Base-by-base conservation (phyloP, 2,113 vertebrate species). In the Notothenia rossii region DNA sequence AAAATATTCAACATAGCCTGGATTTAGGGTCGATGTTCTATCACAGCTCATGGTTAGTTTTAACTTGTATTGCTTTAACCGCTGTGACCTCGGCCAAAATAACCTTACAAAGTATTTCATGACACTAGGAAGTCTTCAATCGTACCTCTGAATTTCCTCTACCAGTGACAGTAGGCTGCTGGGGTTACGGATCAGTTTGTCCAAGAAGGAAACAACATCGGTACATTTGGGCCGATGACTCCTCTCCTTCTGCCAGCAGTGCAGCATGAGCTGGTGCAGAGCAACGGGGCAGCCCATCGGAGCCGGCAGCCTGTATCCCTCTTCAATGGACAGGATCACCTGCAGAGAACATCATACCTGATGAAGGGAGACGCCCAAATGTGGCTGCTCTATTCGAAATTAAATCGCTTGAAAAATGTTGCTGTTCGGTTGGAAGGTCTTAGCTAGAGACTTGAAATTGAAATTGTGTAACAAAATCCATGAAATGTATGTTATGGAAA, bases 201-300 rank as follows among this genome's bases (percentile, higher is more conserved):
- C 98, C 88, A 99, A 94, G 94, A 99, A 99, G 93, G 92, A 94
- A 86, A 99, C 98, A 11, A 99, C 96, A 81, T 99, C 98, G 15
- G 94, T 95, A 87, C 98, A 99, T 90, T 97, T 99, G 36, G 98
- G 98, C 75, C 98, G 96, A 90, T 96, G 97, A 88, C 93, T 98
- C 92, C 98, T 96, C 89, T 99, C 98, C 88, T 98, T 99, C 92
- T 98, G 97, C 98, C 98, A 99, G 90, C 98, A 98, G 85, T 98
- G 98, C 77, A 99, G 96, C 98, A 99, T 99, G 49, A 99, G 93
- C 0, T 99, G 97, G 88, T 99, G 98, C 62, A 99, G 95, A 33
- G 97, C 97, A 43, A 96, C 95, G 10, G 98, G 96, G 84, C 98
- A 99, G 76, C 97, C 97, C 97, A 99, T 97, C 3, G 98, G 98